Evolutionary conservation across 2,113 vertebrate genomes (phyloP), one percentile per base, ranked within the genome.

Genomic region (western clawed frog (Xenopus tropicalis)): DNA sequence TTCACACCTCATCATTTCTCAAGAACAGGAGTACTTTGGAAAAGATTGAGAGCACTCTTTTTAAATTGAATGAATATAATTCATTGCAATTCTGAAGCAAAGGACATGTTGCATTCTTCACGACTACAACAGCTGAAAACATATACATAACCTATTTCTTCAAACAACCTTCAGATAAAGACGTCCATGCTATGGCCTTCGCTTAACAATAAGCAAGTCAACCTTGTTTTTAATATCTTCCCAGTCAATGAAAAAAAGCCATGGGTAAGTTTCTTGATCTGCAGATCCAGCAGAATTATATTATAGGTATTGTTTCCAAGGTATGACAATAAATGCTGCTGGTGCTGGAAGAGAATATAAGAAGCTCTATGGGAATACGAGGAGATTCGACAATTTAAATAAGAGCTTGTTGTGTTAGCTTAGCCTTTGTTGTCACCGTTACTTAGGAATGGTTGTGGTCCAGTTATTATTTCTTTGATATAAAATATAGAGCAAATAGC

Each of bases 121-220:
- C 10, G 29, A 65, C 52, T 37, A 37, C 21, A 64, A 63, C 16
- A 51, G 37, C 63, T 73, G 63, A 58, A 73, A 43, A 29, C 16
- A 73, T 73, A 73, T 66, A 66, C 63, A 44, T 73, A 72, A 72
- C 61, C 61, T 72, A 48, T 72, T 64, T 16, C 51, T 56, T 73
- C 51, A 66, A 73, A 58, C 56, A 73, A 58, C 63, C 63, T 73
- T 66, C 71, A 66, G 51, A 57, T 58, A 73, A 73, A 73, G 62
- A 66, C 21, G 20, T 25, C 52, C 29, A 42, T 73, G 63, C 63
- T 21, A 42, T 73, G 71, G 63, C 71, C 71, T 73, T 73, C 61
- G 52, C 62, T 66, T 66, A 58, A 73, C 63, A 73, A 73, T 73
- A 73, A 73, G 66, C 71, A 73, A 65, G 61, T 10, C 61, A 52